These are phyloP conservation scores for Cephus pulcher DNA, from an alignment of 2,888 invertebrate species.

Conservation along the genomic window DNA sequence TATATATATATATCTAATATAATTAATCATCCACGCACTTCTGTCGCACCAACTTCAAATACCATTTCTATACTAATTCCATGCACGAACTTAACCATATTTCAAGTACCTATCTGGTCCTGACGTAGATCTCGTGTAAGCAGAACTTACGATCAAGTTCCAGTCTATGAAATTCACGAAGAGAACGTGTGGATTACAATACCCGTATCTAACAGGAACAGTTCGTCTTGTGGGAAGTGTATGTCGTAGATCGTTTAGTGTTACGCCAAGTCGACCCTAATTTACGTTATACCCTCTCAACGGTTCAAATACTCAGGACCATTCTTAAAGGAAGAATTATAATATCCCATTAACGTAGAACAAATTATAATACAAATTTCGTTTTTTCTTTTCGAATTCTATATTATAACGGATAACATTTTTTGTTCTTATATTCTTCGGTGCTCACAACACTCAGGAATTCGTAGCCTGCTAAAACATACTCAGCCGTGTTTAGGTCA, in stretches of 20 bases:
- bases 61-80: not conserved
- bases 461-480: not conserved
- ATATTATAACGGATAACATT: not conserved
- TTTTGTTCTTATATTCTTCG: not conserved
- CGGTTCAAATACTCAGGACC: not conserved
- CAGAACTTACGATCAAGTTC: not conserved
- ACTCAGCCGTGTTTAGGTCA: not conserved
- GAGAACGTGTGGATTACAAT: not conserved
- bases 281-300: not conserved
- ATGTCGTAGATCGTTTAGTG: not conserved
- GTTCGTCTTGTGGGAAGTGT: not conserved
- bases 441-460: not conserved
- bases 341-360: not conserved
- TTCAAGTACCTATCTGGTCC: not conserved
- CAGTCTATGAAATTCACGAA: not conserved
- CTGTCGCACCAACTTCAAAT: not conserved
- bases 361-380: not conserved
- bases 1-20: not conserved
- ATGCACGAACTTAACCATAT: not conserved
- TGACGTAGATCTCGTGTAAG: not conserved
- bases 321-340: not conserved
- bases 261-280: not conserved
- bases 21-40: not conserved
- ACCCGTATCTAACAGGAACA: not conserved
- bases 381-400: not conserved